Conservation (phyloP, 2,888 invertebrate genomes). For the Papilio gigon region DNA sequence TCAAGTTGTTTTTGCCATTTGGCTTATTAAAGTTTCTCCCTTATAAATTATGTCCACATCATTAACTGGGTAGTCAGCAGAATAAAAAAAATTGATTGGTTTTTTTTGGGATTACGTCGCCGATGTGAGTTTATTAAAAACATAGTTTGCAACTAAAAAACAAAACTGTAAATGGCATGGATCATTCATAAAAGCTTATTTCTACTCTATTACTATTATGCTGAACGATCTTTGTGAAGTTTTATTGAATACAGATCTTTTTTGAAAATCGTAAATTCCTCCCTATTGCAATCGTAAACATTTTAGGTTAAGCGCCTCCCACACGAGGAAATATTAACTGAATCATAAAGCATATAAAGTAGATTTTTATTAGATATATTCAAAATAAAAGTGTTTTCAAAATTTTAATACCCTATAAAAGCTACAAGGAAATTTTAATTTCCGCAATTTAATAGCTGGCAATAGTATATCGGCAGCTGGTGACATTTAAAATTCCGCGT, state of each 20-base stretch:
- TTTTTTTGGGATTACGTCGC: no score
- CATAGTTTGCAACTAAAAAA: no score
- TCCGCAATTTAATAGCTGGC: constrained; percentile 55
- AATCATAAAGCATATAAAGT: neutral
- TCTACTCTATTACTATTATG: neutral
- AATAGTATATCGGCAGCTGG: constrained; percentile 62
- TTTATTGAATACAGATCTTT: constrained; percentile 4
- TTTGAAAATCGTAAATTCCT: constrained; percentile 5
- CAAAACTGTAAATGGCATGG: neutral
- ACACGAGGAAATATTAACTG: neutral
- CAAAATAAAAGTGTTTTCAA: neutral
- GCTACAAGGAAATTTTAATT: constrained; percentile 50
- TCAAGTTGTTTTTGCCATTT: neutral
- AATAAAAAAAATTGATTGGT: no score
- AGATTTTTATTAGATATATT: neutral
- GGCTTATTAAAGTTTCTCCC: neutral
- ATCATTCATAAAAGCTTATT: neutral
- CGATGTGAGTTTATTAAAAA: no score
- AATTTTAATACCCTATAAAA: constrained; percentile 25
- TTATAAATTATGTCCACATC: no score
- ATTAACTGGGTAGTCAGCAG: no score
- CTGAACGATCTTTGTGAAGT: neutral
- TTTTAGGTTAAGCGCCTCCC: constrained; percentile 13
- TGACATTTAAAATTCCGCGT: constrained; percentile 65
- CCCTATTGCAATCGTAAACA: neutral